These are phyloP conservation scores for Cebidichthys violaceus DNA, from an alignment of 2,113 vertebrate genomes.

Conservation along the genomic window DNA sequence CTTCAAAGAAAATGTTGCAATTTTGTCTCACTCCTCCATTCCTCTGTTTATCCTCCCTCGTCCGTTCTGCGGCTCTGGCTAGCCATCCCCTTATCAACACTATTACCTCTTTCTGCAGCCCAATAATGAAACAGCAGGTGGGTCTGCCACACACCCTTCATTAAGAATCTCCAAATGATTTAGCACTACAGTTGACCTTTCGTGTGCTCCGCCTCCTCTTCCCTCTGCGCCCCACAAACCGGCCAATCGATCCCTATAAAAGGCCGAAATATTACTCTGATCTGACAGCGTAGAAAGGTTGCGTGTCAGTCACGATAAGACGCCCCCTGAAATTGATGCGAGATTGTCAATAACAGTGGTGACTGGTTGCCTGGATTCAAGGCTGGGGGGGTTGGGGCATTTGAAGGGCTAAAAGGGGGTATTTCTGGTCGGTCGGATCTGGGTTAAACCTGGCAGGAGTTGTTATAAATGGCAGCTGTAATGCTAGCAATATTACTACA, in stretches of 20 bases:
- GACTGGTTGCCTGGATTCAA: slow-evolving; percentile 44
- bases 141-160: slow-evolving; percentile 79
- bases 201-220: slow-evolving; percentile 64
- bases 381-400: slow-evolving; percentile 17
- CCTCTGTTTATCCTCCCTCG: slow-evolving; percentile 31
- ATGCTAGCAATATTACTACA: slow-evolving; percentile 1
- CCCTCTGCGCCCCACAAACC: slow-evolving; percentile 70
- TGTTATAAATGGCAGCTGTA: slow-evolving; percentile 15
- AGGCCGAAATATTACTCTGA: slow-evolving; percentile 85
- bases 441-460: not conserved
- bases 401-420: slow-evolving; percentile 6
- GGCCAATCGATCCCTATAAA: slow-evolving; percentile 81
- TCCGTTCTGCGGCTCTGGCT: slow-evolving; percentile 2
- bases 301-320: slow-evolving; percentile 82
- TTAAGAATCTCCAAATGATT: slow-evolving; percentile 83
- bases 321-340: slow-evolving; percentile 80
- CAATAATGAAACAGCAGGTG: slow-evolving; percentile 78
- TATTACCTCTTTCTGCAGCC: slow-evolving; percentile 47
- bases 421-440: slow-evolving; percentile 24
- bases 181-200: slow-evolving; percentile 82
- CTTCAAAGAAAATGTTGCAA: slow-evolving; percentile 59
- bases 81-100: slow-evolving; percentile 56
- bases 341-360: slow-evolving; percentile 78
- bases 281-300: slow-evolving; percentile 85
- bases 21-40: slow-evolving; percentile 36